Evolutionary conservation across 1,140 invertebrate species (phyloP), one percentile per base, ranked within the genome.

Genomic region (Leptopilina clavipes): DNA sequence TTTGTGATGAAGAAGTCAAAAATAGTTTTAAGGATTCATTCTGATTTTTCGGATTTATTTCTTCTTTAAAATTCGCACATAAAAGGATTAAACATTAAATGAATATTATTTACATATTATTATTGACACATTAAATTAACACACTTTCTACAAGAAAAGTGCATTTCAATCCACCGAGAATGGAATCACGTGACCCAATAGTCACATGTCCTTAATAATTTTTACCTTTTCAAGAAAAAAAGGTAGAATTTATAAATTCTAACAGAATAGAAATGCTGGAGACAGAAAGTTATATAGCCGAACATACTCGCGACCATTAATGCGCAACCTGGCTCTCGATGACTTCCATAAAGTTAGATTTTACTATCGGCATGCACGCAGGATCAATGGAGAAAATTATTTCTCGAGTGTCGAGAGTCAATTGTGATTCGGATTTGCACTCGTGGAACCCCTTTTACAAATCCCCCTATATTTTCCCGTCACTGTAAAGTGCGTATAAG

Each of bases 391-490:
- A 44, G 37, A 18, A 45, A 72, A 72, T 72, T 72, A 25, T 48
- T 72, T 75, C 74, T 79, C 25, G 6, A 54, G 71, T 74, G 52
- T 40, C 54, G 52, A 74, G 73, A 73, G 72, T 73, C 72, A 73
- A 54, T 31, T 54, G 72, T 31, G 25, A 1, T 48, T 11, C 54
- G 31, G 73, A 70, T 75, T 54, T 52, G 17, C 59, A 71, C 79
- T 77, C 71, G 65, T 14, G 40, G 59, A 74, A 75, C 76, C 78
- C 78, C 25, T 6, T 31, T 79, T 70, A 22, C 45, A 72, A 74
- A 79, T 76, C 78, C 75, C 25, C 73, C 71, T 71, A 80, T 82
- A 82, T 80, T 82, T 80, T 70, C 71, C 73, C 78, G 81, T 74
- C 77, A 78, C 77, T 82, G 77, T 73, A 75, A 75, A 74, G 72